Conservation (phyloP, 2,888 invertebrate genomes). For the Clostera curtula region DNA sequence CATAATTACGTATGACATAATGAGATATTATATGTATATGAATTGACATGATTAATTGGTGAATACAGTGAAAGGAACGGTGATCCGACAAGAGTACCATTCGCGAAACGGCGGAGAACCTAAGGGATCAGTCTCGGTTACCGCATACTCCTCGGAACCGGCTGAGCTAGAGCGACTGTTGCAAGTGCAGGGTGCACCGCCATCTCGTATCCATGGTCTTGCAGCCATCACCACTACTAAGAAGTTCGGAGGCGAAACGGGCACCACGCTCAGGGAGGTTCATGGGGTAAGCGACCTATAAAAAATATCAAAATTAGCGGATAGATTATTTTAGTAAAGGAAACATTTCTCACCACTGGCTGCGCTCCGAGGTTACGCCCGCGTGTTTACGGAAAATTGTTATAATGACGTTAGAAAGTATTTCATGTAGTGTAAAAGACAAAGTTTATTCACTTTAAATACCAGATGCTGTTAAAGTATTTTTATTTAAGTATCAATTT, state of each 20-base stretch:
- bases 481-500: too few relatives aligned
- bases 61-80: slow-evolving; percentile 82
- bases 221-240: slow-evolving; percentile 66
- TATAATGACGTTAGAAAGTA: slow-evolving; percentile 6
- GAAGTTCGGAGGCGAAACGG: slow-evolving; percentile 61
- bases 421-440: too few relatives aligned
- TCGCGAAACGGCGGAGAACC: slow-evolving; percentile 82
- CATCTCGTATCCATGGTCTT: slow-evolving; percentile 58
- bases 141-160: slow-evolving; percentile 81
- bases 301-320: too few relatives aligned
- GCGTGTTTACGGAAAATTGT: too few relatives aligned
- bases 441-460: too few relatives aligned
- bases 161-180: slow-evolving; percentile 65
- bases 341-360: too few relatives aligned
- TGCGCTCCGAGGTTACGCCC: too few relatives aligned
- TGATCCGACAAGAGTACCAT: slow-evolving; percentile 80
- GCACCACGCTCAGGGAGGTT: slow-evolving; percentile 45
- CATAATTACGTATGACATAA: too few relatives aligned
- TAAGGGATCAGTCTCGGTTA: slow-evolving; percentile 79
- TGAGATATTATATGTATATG: too few relatives aligned
- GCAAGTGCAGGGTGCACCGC: slow-evolving; percentile 46
- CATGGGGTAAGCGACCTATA: slow-evolving; percentile 42
- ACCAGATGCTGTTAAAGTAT: too few relatives aligned
- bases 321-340: too few relatives aligned
- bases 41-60: too few relatives aligned